phyloP scores from a whole-genome alignment of 2,888 invertebrate genomes.

The Diloba caeruleocephala region DNA sequence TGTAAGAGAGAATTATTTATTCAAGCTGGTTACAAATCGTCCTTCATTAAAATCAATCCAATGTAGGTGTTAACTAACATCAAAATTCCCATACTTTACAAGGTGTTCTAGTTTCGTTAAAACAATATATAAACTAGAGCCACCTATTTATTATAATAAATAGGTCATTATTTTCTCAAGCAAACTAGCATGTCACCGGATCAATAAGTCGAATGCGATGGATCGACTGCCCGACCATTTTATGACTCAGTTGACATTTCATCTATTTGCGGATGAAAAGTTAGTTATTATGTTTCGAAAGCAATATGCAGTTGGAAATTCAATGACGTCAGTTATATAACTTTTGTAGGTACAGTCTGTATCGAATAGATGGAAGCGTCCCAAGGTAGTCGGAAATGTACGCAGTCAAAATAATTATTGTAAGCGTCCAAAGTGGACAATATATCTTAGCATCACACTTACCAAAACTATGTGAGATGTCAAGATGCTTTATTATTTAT shows the following conservation, averaged over 20 bases:
- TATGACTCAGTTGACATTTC: slow-evolving; percentile 28
- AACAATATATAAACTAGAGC: too few species aligned
- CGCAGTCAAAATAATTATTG: too few species aligned
- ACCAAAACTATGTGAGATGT: too few species aligned
- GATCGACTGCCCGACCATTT: slow-evolving; percentile 23
- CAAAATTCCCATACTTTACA: slow-evolving; percentile 7
- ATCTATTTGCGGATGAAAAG: slow-evolving; percentile 4
- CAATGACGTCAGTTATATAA: slow-evolving; percentile 27
- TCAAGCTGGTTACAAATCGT: too few species aligned
- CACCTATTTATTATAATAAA: too few species aligned
- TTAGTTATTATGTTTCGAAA: slow-evolving; percentile 2
- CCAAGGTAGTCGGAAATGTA: too few species aligned
- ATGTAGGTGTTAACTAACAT: slow-evolving; percentile 9
- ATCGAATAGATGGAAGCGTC: too few species aligned
- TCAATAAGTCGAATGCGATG: slow-evolving; percentile 41
- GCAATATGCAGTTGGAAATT: slow-evolving; percentile 28
- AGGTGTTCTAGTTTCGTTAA: slow-evolving; percentile 1
- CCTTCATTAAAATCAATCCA: background rate
- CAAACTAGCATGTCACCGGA: slow-evolving; percentile 23
- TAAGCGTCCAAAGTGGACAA: too few species aligned
- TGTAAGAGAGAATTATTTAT: too few species aligned
- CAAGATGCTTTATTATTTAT: too few species aligned
- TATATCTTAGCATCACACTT: too few species aligned
- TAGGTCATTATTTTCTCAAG: slow-evolving; percentile 34
- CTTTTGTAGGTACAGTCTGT: slow-evolving; percentile 1